phyloP scores from a whole-genome alignment of 2,888 invertebrate species.

The Apoderus coryli region DNA sequence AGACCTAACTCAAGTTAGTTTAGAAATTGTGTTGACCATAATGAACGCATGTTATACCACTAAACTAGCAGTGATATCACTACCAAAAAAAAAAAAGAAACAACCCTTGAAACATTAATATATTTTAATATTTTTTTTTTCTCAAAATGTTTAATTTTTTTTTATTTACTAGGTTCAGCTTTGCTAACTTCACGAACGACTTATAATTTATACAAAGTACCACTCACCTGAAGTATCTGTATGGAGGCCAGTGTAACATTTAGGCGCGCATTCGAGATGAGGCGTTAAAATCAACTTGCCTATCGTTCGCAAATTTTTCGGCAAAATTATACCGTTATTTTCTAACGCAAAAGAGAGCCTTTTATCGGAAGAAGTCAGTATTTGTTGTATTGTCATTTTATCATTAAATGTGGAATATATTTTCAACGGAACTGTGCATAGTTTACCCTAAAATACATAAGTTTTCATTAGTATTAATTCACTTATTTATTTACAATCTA shows the following conservation, averaged over 20 bases:
- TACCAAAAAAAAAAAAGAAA: too few relatives aligned
- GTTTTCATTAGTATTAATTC: too few relatives aligned
- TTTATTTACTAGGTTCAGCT: background rate
- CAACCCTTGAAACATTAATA: too few relatives aligned
- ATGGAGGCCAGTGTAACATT: conserved; percentile 66
- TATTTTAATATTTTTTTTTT: too few relatives aligned
- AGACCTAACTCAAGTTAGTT: too few relatives aligned
- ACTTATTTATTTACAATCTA: too few relatives aligned
- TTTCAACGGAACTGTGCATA: conserved; percentile 60
- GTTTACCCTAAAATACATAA: conserved; percentile 62
- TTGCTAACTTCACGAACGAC: too few relatives aligned
- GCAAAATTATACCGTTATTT: conserved; percentile 36
- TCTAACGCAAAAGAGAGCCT: conserved; percentile 39
- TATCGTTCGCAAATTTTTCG: conserved; percentile 37
- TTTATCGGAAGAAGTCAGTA: conserved; percentile 45
- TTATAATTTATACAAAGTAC: too few relatives aligned
- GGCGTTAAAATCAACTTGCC: conserved; percentile 60
- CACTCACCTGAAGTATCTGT: conserved; percentile 48
- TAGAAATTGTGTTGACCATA: too few relatives aligned
- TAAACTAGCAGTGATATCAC: too few relatives aligned
- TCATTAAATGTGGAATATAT: conserved; percentile 70
- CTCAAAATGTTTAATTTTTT: conserved; percentile 7
- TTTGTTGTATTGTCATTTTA: conserved; percentile 59
- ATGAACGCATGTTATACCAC: too few relatives aligned
- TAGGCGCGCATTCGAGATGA: conserved; percentile 50